phyloP scores from a whole-genome alignment of 2,797 vertebrate genomes.

The Mus spretus region DNA sequence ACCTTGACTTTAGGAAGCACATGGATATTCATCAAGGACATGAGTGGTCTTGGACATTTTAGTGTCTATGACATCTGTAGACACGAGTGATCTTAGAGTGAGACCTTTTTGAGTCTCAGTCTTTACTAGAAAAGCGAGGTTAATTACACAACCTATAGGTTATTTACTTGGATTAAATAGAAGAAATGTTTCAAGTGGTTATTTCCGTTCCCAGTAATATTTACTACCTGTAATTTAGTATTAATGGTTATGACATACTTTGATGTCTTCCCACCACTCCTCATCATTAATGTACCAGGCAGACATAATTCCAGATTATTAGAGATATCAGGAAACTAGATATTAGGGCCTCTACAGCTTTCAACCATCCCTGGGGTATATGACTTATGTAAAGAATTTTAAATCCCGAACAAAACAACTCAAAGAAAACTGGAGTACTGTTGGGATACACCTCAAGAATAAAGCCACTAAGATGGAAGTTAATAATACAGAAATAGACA shows the following conservation, averaged over 20 bases:
- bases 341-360: neutral
- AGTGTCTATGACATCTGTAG: neutral
- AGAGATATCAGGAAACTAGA: neutral
- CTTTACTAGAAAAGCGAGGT: constrained; percentile 37
- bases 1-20: neutral
- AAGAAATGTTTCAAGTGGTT: constrained; percentile 55
- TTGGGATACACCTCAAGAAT: constrained; percentile 6
- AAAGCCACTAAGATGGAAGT: constrained; percentile 28
- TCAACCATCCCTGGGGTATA: neutral
- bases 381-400: neutral
- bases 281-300: neutral
- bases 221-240: constrained; percentile 44
- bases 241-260: constrained; percentile 40
- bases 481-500: neutral
- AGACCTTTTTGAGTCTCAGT: neutral
- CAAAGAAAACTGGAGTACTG: neutral
- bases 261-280: neutral
- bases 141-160: neutral
- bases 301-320: constrained; percentile 5
- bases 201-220: neutral
- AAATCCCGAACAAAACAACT: constrained; percentile 9
- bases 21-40: neutral
- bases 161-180: constrained; percentile 35
- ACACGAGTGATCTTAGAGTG: neutral
- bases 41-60: neutral